A percentile compares a stretch with the other conserved stretches of the same genome.
Evolutionary conservation across 2,888 invertebrate genomes (phyloP).

Genomic region (Lucinisca nassula): DNA sequence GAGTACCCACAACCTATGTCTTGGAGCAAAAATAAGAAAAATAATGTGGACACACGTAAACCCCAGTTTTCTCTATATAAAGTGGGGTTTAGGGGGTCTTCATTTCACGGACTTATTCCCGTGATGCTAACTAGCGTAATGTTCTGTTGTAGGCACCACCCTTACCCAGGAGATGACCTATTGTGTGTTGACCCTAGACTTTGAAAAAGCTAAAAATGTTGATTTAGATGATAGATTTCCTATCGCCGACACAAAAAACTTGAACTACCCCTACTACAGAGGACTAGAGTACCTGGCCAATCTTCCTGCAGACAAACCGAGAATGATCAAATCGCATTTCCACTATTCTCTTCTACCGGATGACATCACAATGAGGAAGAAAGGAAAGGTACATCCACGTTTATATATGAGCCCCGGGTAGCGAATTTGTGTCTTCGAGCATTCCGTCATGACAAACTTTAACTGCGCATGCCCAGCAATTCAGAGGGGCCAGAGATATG

Average conservation of each 20-base stretch:
- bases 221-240: not conserved
- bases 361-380: not conserved
- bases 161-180: slow-evolving; percentile 2
- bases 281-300: not conserved
- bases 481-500: too few relatives aligned
- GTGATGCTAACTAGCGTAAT: too few relatives aligned
- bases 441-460: too few relatives aligned
- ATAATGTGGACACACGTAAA: too few relatives aligned
- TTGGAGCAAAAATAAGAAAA: too few relatives aligned
- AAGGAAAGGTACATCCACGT: not conserved
- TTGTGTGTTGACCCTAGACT: not conserved
- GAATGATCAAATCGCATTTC: slow-evolving; percentile 8
- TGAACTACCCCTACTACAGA: not conserved
- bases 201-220: not conserved
- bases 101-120: too few relatives aligned
- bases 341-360: not conserved
- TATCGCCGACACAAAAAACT: not conserved
- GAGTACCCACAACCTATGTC: too few relatives aligned
- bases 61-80: too few relatives aligned
- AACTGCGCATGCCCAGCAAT: too few relatives aligned
- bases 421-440: too few relatives aligned
- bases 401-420: too few relatives aligned
- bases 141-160: not conserved
- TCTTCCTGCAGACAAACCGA: not conserved
- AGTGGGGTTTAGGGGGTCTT: too few relatives aligned